Evolutionary conservation across 2,797 vertebrate species (phyloP), one percentile per base, ranked within the genome.

Genomic region (Myotis vivesi): DNA sequence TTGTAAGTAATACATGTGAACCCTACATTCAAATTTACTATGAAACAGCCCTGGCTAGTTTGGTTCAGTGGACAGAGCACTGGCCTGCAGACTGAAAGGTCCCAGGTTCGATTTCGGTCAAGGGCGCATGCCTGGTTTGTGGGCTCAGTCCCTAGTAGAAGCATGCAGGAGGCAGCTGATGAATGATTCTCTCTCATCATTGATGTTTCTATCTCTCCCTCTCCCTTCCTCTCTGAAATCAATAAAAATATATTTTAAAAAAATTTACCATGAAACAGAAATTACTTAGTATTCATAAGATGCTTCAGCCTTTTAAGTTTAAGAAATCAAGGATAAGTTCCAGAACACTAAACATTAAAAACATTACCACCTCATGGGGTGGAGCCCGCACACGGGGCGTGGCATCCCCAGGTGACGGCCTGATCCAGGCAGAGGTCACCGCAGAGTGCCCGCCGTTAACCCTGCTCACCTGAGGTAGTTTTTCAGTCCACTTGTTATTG

Each of bases 401-500:
- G 25, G 17, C 23, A 17, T n/a, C 38, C 3, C 2, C 0, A 0
- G 15, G 28, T 0, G 1, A 30, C 36, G 3, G 68, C 11, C 44
- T 19, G 30, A 15, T 11, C 38, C 23, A 2, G 49, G 28, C 20
- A 38, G 19, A 44, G 8, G 7, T 6, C 7, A 20, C 0, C 8
- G 69, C 6, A 20, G n/a, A 82, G 5, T 3, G 19, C 62, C 30
- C 33, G 1, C 28, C 2, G 23, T 4, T 17, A 69, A 96, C 13
- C 98, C 33, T 16, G 20, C 94, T 98, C 97, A 99, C 99, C 99
- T 99, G 98, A 99, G 99, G 98, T 99, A 99, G 99, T 99, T 99
- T 98, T 99, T 99, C 94, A 99, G 98, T 85, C 99, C 99, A 0
- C 99, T 99, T 86, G 99, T 99, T 97, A 99, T 99, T 3, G 99